Percentiles rank a stretch among this genome's conserved stretches.
phyloP scores from a whole-genome alignment of 2,113 vertebrate species.

The Jaculus jaculus region DNA sequence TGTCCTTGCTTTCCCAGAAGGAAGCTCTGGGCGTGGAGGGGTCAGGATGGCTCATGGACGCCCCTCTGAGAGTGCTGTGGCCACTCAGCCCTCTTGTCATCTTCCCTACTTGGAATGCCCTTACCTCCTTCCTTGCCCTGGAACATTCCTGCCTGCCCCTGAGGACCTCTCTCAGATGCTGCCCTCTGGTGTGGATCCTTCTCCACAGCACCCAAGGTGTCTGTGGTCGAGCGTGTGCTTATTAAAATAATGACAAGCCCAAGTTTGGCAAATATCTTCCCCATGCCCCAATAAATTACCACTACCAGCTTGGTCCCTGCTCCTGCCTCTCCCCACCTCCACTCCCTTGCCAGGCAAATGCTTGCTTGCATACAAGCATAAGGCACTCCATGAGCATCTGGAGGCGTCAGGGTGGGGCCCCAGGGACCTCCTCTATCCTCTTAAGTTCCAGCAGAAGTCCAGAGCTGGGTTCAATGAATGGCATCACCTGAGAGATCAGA shows the following conservation, averaged over 20 bases:
- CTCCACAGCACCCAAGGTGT: background rate
- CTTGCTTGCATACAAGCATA: no score
- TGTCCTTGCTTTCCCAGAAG: background rate
- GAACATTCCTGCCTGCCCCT: background rate
- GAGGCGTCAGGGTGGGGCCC: background rate
- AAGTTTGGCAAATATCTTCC: background rate
- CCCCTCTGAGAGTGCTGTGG: accelerated
- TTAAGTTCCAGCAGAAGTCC: background rate
- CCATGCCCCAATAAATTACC: background rate
- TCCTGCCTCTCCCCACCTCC: background rate
- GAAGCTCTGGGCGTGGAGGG: background rate
- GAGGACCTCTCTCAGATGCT: background rate
- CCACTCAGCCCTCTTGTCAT: background rate
- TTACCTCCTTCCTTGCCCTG: background rate
- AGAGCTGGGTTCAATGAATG: background rate
- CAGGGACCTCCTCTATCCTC: background rate
- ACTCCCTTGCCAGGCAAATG: background rate
- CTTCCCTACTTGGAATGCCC: background rate
- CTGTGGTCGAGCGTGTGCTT: background rate
- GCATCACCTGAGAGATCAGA: background rate
- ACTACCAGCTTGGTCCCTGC: no score
- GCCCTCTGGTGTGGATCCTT: background rate
- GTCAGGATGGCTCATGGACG: accelerated
- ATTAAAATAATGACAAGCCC: background rate
- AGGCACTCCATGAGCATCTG: background rate